Evolutionary conservation across 2,797 vertebrate genomes (phyloP), one percentile per base, ranked within the genome.

Genomic region (Phoeniculus purpureus): DNA sequence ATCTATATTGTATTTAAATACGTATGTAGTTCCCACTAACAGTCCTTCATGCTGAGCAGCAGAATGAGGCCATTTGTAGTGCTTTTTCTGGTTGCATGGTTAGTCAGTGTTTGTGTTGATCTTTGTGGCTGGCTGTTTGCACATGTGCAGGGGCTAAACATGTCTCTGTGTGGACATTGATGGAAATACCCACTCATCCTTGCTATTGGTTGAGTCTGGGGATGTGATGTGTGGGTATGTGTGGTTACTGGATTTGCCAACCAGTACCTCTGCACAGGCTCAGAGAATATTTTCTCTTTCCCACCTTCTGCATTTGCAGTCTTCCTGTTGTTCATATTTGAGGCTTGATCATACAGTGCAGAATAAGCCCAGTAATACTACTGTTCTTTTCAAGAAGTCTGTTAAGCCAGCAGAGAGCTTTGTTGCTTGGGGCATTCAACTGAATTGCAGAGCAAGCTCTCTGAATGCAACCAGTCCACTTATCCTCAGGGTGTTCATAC

Each of bases 61-160:
- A 80, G 81, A 56, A 61, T 83, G 74, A 88, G 64, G 40, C 62
- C 2, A 0, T 40, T 90, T 71, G 48, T 94, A 66, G 22, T 93
- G 55, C 66, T 91, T n/a, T 92, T 89, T 82, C 82, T 93, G 72
- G 93, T 89, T 87, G 82, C 50, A 13, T 81, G 74, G n/a, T 60
- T 88, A 71, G n/a, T 88, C 90, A 75, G 51, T 75, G 71, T 62
- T 84, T 60, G 37, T 83, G 62, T 12, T 90, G 71, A 10, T 73
- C 32, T 50, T 64, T 1, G 2, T 89, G 72, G 37, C 81, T 70
- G 77, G 54, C 72, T 47, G 13, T 66, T 51, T 60, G 34, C 3
- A 10, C 34, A 26, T 27, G 43, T 72, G 32, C 54, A 60, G 16
- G 85, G 43, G 27, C 62, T 90, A 15, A 23, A 8, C 43, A 50